Percentiles rank a stretch among this genome's conserved stretches.
phyloP scores from a whole-genome alignment of 2,797 vertebrate genomes.

The Sciurus vulgaris region DNA sequence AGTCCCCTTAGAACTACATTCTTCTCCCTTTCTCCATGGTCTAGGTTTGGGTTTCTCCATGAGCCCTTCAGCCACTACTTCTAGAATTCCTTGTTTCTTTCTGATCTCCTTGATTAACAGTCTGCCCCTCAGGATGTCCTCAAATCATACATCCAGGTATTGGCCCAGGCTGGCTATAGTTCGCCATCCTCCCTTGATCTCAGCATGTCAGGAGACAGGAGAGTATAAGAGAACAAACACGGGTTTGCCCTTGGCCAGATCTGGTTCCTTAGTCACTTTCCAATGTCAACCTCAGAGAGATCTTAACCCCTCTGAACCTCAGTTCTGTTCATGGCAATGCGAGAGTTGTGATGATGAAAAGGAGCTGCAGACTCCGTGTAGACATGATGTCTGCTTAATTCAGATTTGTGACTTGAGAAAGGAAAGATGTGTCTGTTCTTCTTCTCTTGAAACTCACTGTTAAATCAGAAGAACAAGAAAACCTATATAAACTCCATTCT shows the following conservation, averaged over 20 bases:
- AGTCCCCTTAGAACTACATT: neutral
- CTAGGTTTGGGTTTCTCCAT: neutral
- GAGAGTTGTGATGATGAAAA: neutral
- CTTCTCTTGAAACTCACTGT: neutral
- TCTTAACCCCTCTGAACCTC: neutral
- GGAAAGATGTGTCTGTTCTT: neutral
- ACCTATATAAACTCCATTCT: neutral
- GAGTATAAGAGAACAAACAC: neutral
- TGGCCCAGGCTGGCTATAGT: neutral
- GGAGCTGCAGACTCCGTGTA: neutral
- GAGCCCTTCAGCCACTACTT: neutral
- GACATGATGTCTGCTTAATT: neutral
- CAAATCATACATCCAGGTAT: neutral
- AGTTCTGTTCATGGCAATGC: neutral
- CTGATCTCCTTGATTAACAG: neutral
- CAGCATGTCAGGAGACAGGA: neutral
- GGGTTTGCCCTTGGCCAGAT: neutral
- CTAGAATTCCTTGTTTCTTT: neutral
- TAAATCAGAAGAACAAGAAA: neutral
- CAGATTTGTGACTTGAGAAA: neutral
- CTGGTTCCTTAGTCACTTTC: conserved; percentile 24
- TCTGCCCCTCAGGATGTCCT: neutral
- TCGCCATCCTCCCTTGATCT: neutral
- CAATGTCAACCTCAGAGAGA: neutral
- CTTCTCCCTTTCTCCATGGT: neutral